These are phyloP conservation scores for Pampus argenteus DNA, from an alignment of 2,797 vertebrate genomes.

Conservation along the genomic window DNA sequence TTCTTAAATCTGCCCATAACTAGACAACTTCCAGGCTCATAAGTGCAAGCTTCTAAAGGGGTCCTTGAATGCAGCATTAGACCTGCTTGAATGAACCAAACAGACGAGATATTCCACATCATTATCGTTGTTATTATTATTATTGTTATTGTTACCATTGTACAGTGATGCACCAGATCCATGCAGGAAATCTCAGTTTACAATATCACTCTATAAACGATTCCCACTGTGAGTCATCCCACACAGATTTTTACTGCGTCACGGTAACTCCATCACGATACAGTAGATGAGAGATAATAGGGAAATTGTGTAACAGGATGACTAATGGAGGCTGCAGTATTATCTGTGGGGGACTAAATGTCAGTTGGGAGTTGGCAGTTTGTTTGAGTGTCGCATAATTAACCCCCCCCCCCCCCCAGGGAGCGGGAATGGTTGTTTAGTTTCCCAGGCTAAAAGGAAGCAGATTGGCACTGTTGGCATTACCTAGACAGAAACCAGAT, in stretches of 20 bases:
- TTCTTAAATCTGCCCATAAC: neutral
- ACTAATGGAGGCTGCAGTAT: neutral
- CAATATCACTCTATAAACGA: slow-evolving; percentile 24
- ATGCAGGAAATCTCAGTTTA: slow-evolving; percentile 23
- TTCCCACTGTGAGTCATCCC: slow-evolving; percentile 42
- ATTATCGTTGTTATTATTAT: neutral
- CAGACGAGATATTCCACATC: neutral
- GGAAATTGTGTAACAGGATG: slow-evolving; percentile 10
- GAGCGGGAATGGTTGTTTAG: slow-evolving; percentile 34
- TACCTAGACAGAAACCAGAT: slow-evolving; percentile 65
- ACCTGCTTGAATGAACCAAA: neutral
- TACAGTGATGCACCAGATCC: neutral
- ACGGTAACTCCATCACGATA: neutral
- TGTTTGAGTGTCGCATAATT: slow-evolving; percentile 18
- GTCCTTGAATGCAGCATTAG: neutral
- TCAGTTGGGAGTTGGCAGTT: slow-evolving; percentile 16
- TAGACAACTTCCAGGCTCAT: neutral
- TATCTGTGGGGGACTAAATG: slow-evolving; percentile 12
- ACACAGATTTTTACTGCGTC: slow-evolving; percentile 46
- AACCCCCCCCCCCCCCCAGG: slow-evolving; percentile 34
- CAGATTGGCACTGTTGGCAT: slow-evolving; percentile 59
- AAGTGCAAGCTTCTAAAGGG: neutral
- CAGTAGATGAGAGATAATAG: slow-evolving; percentile 24
- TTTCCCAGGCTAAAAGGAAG: slow-evolving; percentile 50
- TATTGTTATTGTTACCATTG: neutral